phyloP scores from a whole-genome alignment of 1,140 invertebrate species.

The Akabosia matsudoensis region DNA sequence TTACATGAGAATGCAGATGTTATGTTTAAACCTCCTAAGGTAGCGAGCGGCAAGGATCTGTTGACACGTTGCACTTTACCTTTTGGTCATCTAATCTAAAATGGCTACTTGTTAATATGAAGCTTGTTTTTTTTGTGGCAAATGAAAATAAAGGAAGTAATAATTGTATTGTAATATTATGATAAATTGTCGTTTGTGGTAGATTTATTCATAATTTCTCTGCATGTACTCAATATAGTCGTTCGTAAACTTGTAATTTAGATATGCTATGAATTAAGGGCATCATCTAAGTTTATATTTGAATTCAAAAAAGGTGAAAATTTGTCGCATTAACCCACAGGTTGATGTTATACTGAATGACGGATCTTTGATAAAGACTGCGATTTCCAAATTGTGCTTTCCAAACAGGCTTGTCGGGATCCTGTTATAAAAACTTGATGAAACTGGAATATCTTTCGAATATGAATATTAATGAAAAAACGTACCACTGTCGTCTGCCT shows the following conservation, averaged over 20 bases:
- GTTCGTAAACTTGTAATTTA: too few relatives aligned
- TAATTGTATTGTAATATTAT: background rate
- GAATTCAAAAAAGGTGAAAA: constrained; percentile 35
- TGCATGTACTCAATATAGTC: too few relatives aligned
- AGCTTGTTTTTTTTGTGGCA: background rate
- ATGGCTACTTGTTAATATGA: background rate
- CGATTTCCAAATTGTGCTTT: constrained; percentile 42
- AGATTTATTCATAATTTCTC: too few relatives aligned
- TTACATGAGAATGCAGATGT: too few relatives aligned
- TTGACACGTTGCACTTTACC: too few relatives aligned
- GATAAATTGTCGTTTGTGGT: too few relatives aligned
- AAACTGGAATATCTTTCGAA: background rate
- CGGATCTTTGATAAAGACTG: constrained; percentile 30
- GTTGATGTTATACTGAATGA: constrained; percentile 38
- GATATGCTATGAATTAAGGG: too few relatives aligned
- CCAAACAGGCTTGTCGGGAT: constrained; percentile 34
- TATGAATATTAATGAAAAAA: constrained; percentile 2
- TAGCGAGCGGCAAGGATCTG: too few relatives aligned
- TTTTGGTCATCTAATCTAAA: too few relatives aligned
- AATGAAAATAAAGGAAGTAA: background rate
- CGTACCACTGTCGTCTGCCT: too few relatives aligned
- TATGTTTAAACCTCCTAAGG: too few relatives aligned
- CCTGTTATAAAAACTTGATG: constrained; percentile 9
- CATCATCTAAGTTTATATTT: too few relatives aligned
- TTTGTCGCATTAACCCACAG: constrained; percentile 42